Conservation (phyloP, 2,797 vertebrate species). For the Liasis olivaceus region DNA sequence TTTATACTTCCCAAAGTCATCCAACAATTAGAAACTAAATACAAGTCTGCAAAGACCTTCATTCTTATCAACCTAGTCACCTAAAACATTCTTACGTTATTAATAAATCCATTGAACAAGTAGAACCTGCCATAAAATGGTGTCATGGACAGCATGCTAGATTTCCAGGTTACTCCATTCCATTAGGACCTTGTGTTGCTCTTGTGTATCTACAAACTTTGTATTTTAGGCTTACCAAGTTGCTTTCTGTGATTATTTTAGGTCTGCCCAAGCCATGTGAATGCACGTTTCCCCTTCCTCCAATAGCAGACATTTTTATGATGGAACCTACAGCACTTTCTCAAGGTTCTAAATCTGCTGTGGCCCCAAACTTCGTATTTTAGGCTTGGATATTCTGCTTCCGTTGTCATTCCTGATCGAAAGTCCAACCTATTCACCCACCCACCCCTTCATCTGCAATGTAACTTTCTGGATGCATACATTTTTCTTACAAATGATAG, state of each 20-base stretch:
- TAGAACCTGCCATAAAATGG: background rate
- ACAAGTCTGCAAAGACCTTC: background rate
- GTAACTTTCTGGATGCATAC: background rate
- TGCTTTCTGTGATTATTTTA: background rate
- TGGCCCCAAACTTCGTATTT: background rate
- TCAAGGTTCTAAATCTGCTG: background rate
- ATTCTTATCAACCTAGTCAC: background rate
- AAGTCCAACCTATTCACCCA: background rate
- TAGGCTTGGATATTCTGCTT: background rate
- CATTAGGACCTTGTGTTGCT: background rate
- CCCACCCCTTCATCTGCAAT: background rate
- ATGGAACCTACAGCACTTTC: background rate
- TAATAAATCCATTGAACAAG: background rate
- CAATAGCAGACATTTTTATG: background rate
- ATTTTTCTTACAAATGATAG: background rate
- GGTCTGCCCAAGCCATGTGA: background rate
- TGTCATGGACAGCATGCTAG: background rate
- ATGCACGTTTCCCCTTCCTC: background rate
- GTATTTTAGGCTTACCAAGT: background rate
- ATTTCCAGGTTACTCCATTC: background rate
- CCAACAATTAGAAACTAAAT: background rate
- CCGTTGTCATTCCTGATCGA: background rate
- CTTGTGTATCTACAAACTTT: background rate
- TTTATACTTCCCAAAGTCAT: background rate
- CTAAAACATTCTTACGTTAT: background rate